Evolutionary conservation across 2,888 invertebrate species (phyloP).

Genomic region (Endomychus coccineus): DNA sequence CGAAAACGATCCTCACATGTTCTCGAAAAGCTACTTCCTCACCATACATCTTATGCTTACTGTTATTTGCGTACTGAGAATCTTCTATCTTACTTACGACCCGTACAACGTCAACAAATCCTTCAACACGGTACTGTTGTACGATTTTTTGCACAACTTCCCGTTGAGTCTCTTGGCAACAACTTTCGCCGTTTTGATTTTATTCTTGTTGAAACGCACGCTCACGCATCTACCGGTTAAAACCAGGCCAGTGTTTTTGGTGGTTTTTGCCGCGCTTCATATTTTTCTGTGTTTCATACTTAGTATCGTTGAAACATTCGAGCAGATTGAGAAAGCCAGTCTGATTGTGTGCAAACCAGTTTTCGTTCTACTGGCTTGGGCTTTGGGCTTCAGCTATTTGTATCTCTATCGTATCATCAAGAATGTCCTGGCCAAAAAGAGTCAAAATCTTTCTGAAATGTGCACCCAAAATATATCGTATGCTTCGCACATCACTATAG

Average conservation of each 20-base stretch:
- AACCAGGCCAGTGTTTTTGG: conserved; percentile 65
- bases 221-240: conserved; percentile 60
- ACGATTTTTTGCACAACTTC: conserved; percentile 75
- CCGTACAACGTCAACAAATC: conserved; percentile 83
- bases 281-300: conserved; percentile 73
- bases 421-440: conserved; percentile 65
- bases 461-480: conserved; percentile 71
- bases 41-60: conserved; percentile 77
- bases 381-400: conserved; percentile 76
- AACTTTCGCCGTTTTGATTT: conserved; percentile 80
- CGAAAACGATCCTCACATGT: conserved; percentile 77
- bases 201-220: conserved; percentile 77
- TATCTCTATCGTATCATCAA: conserved; percentile 75
- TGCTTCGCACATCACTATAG: conserved; percentile 83
- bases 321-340: conserved; percentile 40
- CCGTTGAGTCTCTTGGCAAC: conserved; percentile 82
- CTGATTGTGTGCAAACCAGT: conserved; percentile 75
- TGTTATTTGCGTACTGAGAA: conserved; percentile 71
- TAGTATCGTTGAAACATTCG: conserved; percentile 63
- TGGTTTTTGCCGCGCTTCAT: conserved; percentile 71
- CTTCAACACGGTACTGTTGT: conserved; percentile 64
- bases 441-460: conserved; percentile 71
- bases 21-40: conserved; percentile 82
- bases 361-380: conserved; percentile 77
- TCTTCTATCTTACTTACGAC: conserved; percentile 84